Evolutionary conservation across 2,113 vertebrate genomes (phyloP), one percentile per base, ranked within the genome.

Genomic region (Apodemus sylvaticus): DNA sequence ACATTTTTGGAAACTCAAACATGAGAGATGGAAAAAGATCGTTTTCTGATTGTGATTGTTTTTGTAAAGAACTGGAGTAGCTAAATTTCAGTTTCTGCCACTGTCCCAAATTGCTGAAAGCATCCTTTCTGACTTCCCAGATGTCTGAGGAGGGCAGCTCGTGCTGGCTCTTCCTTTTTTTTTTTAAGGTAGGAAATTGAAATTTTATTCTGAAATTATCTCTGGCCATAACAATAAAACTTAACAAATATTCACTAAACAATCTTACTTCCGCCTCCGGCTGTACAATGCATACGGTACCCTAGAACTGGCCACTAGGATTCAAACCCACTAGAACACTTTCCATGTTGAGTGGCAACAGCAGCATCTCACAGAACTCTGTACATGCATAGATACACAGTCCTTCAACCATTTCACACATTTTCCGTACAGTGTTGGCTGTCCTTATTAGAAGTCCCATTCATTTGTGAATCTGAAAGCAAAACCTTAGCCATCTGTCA

Each of bases 221-320:
- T 99, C 99, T 99, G 99, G 99, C 98, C 99, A 99, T 99, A 99
- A 99, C 99, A 99, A 99, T 99, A 99, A 99, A 99, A 99, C 99
- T 99, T 99, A 99, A 99, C 99, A 99, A 99, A 99, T 99, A 99
- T 99, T 99, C 99, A 99, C 99, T 99, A 99, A 99, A 99, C 99
- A 99, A 98, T 99, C 99, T 98, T 98, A 98, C 98, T 98, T 99
- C 98, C 98, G 98, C 98, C 99, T 99, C 99, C 98, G 99, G 99
- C 99, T 99, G 99, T 99, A 99, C 99, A 99, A 99, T 99, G 99
- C 99, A 99, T 99, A 99, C 99, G 99, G 99, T 99, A 99, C 99
- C 99, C 99, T 99, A 99, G 98, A 99, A 99, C 99, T 99, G 99
- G 99, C 99, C 98, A 99, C 98, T 98, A 98, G 98, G 98, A 98